phyloP scores from a whole-genome alignment of 2,113 vertebrate genomes.

The Xenopus borealis region DNA sequence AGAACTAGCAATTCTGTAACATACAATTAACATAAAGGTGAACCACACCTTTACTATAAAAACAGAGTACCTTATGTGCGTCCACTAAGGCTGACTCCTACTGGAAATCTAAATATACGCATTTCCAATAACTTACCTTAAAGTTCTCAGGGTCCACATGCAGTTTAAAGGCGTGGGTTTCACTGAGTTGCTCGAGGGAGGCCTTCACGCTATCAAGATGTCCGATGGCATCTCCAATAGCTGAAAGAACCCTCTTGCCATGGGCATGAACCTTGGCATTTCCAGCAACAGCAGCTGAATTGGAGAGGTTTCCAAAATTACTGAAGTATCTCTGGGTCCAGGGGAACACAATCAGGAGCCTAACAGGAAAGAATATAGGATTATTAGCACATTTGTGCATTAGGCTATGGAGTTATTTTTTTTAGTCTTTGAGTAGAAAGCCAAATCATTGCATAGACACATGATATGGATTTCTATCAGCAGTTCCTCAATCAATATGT shows the following conservation, averaged over 20 bases:
- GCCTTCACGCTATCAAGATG: constrained; percentile 71
- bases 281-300: constrained; percentile 24
- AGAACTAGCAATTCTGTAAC: no score
- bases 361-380: background rate
- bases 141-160: constrained; percentile 68
- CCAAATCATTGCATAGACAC: no score
- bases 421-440: no score
- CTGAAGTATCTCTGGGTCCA: constrained; percentile 65
- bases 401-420: no score
- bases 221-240: constrained; percentile 68
- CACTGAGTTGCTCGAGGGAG: constrained; percentile 56
- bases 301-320: constrained; percentile 46
- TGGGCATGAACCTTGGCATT: constrained; percentile 53
- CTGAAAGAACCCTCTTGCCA: constrained; percentile 53
- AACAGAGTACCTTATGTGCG: no score
- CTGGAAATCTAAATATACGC: no score
- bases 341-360: constrained; percentile 57
- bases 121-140: constrained; percentile 34
- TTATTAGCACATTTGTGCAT: no score
- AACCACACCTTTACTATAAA: no score
- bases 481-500: no score
- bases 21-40: no score
- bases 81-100: no score
- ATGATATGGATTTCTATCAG: no score
- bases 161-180: constrained; percentile 59